Conservation (phyloP, 1,140 invertebrate species). For the Magallana ariakensis region DNA sequence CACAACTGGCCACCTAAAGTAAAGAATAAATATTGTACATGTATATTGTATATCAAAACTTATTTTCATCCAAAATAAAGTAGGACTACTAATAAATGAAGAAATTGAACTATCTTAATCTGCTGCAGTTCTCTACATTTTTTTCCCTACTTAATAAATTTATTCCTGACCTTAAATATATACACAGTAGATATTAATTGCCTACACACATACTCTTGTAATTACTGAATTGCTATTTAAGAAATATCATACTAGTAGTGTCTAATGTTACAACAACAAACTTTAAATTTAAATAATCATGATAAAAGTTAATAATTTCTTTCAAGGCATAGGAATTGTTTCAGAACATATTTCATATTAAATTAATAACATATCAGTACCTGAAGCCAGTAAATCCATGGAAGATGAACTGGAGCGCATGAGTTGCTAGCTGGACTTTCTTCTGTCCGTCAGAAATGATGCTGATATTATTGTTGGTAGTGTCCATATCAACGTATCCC, state of each 20-base stretch:
- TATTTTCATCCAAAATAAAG: neutral
- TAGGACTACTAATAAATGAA: neutral
- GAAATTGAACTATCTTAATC: neutral
- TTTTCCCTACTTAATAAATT: constrained; percentile 12
- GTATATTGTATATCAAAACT: neutral
- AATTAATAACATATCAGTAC: constrained; percentile 13
- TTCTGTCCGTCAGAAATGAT: constrained; percentile 46
- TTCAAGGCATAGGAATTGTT: constrained; percentile 31
- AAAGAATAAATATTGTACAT: constrained; percentile 22
- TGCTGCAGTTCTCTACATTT: neutral
- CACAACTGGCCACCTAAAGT: constrained; percentile 54
- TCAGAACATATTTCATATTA: neutral
- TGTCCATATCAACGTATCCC: constrained; percentile 53
- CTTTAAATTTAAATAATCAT: neutral
- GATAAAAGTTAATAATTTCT: neutral
- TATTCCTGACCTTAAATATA: constrained; percentile 5
- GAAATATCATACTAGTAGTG: neutral
- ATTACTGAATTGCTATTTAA: no score
- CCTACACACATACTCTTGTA: no score
- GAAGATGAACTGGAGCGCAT: constrained; percentile 59
- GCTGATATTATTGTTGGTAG: constrained; percentile 50
- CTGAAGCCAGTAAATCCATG: constrained; percentile 56
- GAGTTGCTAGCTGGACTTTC: constrained; percentile 52
- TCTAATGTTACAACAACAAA: constrained; percentile 1
- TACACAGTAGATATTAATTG: no score